Conservation (phyloP, 2,888 invertebrate genomes). For the Nomada goodeniana region DNA sequence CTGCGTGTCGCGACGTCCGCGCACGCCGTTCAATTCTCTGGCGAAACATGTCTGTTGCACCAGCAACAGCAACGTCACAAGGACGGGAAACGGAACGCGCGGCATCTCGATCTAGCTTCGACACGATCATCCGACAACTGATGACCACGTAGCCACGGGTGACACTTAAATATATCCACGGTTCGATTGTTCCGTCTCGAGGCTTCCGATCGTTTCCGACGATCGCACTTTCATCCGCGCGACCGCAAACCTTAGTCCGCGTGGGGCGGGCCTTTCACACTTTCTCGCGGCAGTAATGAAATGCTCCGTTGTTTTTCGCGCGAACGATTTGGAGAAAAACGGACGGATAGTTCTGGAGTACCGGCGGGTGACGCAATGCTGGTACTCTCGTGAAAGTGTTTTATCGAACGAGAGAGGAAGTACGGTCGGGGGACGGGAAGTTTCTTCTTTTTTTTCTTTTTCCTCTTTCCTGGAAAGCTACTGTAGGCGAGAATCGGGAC, state of each 20-base stretch:
- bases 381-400: neutral
- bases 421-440: neutral
- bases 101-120: constrained; percentile 70
- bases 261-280: constrained; percentile 61
- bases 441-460: too few species aligned
- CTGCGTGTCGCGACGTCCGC: constrained; percentile 43
- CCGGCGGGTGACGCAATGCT: constrained; percentile 28
- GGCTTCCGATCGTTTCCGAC: constrained; percentile 52
- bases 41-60: constrained; percentile 62
- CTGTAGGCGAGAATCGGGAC: too few species aligned
- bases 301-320: constrained; percentile 15
- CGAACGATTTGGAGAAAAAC: neutral
- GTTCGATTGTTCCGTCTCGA: constrained; percentile 64
- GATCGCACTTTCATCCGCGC: constrained; percentile 66
- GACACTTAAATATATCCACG: constrained; percentile 80
- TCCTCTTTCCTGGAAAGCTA: too few species aligned
- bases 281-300: constrained; percentile 64
- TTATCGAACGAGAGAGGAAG: neutral
- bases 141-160: constrained; percentile 62
- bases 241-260: constrained; percentile 61
- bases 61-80: constrained; percentile 51
- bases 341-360: neutral
- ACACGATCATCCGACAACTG: constrained; percentile 76
- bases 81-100: constrained; percentile 48
- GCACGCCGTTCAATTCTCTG: constrained; percentile 59